Base-by-base conservation (phyloP, 2,113 vertebrate species). In the Bubo scandiacus region DNA sequence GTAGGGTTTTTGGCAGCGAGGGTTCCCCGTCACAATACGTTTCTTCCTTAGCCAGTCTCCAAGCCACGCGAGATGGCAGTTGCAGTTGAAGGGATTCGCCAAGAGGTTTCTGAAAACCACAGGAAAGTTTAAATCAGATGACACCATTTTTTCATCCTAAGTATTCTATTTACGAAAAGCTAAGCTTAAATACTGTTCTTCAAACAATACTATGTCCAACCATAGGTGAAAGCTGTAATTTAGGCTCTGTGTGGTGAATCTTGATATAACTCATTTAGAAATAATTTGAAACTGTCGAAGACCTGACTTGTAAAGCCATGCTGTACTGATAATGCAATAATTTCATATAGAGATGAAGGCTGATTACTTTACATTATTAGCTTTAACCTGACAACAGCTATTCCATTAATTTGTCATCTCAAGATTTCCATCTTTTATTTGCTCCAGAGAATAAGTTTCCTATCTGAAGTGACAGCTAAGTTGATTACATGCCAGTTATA, bases 61-160 rank as follows among this genome's bases (percentile, higher is more conserved):
- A 87, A 99, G 97, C 99, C 99, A 99, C 0, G 99, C 99, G 15
- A 99, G 98, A 96, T 99, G 98, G 95, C 99, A 99, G 96, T 99
- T 99, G 94, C 99, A 99, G 97, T 99, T 99, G 97, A 99, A 99
- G n/a, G 99, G 99, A 95, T 99, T 99, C 89, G 99, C 99, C 97
- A 99, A 97, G 66, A 99, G 99, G 96, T 99, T 99, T 93, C 99
- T 99, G 95, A 90, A 63, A 65, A 81, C 6, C 88, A 68, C 29
- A 88, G 4, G 47, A 25, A 93, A 92, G 70, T 52, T 94, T 62
- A 95, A 19, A 47, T 92, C 12, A 12, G 9, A 36, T 42, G 15
- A 87, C 7, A 80, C 6, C 27, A 42, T 21, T 58, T 88, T 90
- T 92, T 73, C 30, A 52, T 49, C 36, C 58, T 70, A 86, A 66